Evolutionary conservation across 2,888 invertebrate genomes (phyloP).

Genomic region (Cosmia pyralina): DNA sequence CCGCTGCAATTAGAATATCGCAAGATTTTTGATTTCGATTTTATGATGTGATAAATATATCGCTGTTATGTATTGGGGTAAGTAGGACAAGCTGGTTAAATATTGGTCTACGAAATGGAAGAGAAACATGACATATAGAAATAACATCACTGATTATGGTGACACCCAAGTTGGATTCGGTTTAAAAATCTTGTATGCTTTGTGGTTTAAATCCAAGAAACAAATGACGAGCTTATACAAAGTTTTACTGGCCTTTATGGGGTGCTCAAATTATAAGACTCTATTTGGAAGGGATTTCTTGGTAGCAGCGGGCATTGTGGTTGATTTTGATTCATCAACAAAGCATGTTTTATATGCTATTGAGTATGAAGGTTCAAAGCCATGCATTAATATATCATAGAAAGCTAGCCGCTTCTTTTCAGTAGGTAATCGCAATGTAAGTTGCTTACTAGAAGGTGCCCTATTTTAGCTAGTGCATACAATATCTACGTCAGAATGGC

Average conservation of each 20-base stretch:
- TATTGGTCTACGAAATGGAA: conserved; percentile 1
- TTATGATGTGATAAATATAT: conserved; percentile 39
- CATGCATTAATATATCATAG: background rate
- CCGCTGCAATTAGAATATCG: conserved; percentile 34
- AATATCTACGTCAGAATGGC: background rate
- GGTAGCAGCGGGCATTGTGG: background rate
- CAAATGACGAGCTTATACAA: background rate
- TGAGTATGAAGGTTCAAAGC: background rate
- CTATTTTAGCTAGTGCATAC: background rate
- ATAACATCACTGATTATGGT: background rate
- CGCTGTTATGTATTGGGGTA: too few species aligned
- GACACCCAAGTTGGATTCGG: background rate
- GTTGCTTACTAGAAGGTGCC: background rate
- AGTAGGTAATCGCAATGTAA: background rate
- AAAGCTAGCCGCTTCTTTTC: background rate
- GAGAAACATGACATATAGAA: background rate
- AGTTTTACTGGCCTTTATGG: background rate
- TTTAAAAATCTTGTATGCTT: background rate
- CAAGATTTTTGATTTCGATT: conserved; percentile 22
- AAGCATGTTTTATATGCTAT: background rate
- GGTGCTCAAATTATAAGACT: background rate
- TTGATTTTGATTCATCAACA: background rate
- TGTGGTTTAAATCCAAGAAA: background rate
- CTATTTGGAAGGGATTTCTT: background rate
- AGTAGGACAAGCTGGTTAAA: background rate